These are phyloP conservation scores for Pseudochirops cupreus DNA, from an alignment of 2,797 vertebrate species.

Conservation along the genomic window DNA sequence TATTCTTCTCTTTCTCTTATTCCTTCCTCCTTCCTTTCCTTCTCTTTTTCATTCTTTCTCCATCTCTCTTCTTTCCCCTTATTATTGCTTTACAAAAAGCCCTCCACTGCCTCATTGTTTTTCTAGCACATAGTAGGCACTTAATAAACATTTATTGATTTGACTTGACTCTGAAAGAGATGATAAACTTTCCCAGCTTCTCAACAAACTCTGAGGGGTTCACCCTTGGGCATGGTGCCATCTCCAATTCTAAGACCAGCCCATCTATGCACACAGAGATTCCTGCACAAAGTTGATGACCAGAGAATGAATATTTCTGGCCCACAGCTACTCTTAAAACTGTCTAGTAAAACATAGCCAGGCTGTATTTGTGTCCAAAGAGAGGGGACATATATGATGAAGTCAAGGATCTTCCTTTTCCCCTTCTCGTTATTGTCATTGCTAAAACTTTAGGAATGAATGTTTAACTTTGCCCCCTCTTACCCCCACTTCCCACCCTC, in stretches of 20 bases:
- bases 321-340: neutral
- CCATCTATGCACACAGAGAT: neutral
- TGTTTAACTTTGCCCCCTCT: neutral
- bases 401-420: neutral
- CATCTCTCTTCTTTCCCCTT: neutral
- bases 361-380: neutral
- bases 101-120: neutral
- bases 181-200: neutral
- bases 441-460: neutral
- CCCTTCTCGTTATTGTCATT: neutral
- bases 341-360: neutral
- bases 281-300: neutral
- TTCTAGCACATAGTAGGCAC: neutral
- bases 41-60: neutral
- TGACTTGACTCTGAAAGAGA: neutral
- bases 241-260: neutral
- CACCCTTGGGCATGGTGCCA: neutral
- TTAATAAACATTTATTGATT: neutral
- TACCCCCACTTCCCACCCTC: neutral
- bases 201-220: neutral
- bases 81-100: neutral
- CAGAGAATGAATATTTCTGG: neutral
- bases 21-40: neutral
- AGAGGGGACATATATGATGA: neutral
- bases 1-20: neutral